Conservation (phyloP, 2,888 invertebrate genomes). For the Aquatica leii region DNA sequence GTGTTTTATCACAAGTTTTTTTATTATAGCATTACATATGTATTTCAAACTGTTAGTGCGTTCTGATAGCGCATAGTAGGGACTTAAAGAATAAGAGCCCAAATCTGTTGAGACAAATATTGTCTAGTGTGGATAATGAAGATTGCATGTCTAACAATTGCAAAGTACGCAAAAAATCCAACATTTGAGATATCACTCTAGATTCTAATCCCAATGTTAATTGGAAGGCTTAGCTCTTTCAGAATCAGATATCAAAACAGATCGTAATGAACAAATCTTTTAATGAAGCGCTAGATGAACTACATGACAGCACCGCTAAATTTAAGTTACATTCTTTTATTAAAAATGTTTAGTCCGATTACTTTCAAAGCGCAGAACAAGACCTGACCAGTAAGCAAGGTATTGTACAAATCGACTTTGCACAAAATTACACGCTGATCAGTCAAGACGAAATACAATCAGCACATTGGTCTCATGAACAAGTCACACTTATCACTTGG, state of each 20-base stretch:
- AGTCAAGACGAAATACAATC: no score
- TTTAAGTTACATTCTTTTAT: constrained; percentile 13
- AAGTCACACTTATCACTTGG: no score
- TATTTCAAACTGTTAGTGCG: no score
- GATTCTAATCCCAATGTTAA: no score
- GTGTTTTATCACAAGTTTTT: no score
- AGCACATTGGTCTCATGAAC: constrained; percentile 24
- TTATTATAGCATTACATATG: no score
- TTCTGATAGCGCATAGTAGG: no score
- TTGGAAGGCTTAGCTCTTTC: not conserved
- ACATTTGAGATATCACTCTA: not conserved
- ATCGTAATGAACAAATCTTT: constrained; percentile 22
- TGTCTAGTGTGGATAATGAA: not conserved
- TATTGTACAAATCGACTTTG: constrained; percentile 21
- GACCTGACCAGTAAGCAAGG: constrained; percentile 21
- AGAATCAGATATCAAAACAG: constrained; percentile 18
- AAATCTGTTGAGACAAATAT: not conserved
- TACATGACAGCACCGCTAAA: no score
- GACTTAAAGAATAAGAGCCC: no score
- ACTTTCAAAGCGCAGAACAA: constrained; percentile 16
- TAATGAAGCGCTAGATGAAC: constrained; percentile 18
- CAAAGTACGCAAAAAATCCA: not conserved
- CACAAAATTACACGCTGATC: no score
- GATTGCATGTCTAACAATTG: no score
- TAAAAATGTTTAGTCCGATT: constrained; percentile 18